Base-by-base conservation (phyloP, 1,140 invertebrate species). In the Drosophila dunni region DNA sequence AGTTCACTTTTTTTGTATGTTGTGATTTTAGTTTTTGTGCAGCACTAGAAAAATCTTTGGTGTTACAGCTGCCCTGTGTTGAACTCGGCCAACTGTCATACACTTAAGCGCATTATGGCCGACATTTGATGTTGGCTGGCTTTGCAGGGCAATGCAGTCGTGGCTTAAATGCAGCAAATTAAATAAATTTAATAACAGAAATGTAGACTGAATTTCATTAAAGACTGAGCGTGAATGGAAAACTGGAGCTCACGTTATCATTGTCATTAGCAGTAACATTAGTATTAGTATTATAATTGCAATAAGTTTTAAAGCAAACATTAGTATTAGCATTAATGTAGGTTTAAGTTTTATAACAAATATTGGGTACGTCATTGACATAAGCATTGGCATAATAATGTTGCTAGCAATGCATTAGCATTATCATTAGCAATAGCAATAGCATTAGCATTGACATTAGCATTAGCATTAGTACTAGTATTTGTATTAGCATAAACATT, bases 51-150 rank as follows among this genome's bases (percentile, higher is more conserved):
- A 56, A 46, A 57, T 64, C 34, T 46, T 61, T 60, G 45, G 42
- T 17, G 34, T 44, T 33, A 24, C 65, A 68, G 65, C 65, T 51
- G 45, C 13, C 29, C 36, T n/a, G 2, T 36, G 50, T 13, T 53
- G 50, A 10, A 33, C 29, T 53, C 48, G 15, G 50, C 24, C 66
- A 61, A 56, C 50, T 70, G 50, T 63, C 66, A 53, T 44, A 68
- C 71, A 68, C 56, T 74, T 69, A 74, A 74, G 71, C 71, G 57
- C 65, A 74, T 74, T 74, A 74, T 29, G 65, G 29, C 51, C 53
- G 51, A 53, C 54, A 60, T 58, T 73, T 61, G 63, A 56, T 44
- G 34, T 48, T 36, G 4, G 42, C 15, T 34, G 64, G 20, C 50
- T 24, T 11, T 50, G 17, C 17, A 5, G 54, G n/a, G 40, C 38